Base-by-base conservation (phyloP, 2,888 invertebrate genomes). In the Ischnus inquisitorius region DNA sequence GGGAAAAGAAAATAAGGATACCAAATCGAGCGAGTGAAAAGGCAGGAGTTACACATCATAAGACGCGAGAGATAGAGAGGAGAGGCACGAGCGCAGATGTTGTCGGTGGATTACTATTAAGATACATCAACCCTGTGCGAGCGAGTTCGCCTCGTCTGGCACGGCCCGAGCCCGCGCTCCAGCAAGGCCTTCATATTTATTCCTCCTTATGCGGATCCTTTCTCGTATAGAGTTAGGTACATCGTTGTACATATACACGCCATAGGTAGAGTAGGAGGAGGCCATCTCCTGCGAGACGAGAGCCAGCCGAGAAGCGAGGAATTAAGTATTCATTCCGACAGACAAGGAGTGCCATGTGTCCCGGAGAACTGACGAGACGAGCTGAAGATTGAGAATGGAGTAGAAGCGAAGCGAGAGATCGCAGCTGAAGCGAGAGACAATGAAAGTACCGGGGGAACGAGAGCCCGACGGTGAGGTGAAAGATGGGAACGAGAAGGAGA, bases 281-380 rank as follows among this genome's bases (percentile, higher is more conserved):
- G 25, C 57, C 25, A 22, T 60, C 57, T 60, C 28, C 39, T 60
- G 46, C 28, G 48, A 28, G 85, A 83, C 78, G 82, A 82, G 80
- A 82, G 80, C 80, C 65, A 79, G 71, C 12, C 69, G 76, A 75
- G 88, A 86, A 89, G 87, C 89, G 86, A 83, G 86, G 89, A 90
- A 90, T 90, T 89, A 90, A 90, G 90, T 90, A 90, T 90, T 90
- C 90, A 90, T 90, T 88, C 85, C 76, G 72, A 65, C 83, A 77
- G 87, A 78, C 87, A 68, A 85, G 84, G 80, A 85, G 83, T 80
- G 76, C 62, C 76, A 57, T 57, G 39, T 62, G 76, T 80, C 80
- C 68, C 67, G 60, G 22, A 69, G 60, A 64, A 62, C 82, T 64
- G 78, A 71, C 68, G 43, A 22, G 62, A n/a, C 25, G 48, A 64